Percentiles rank a stretch among this genome's conserved stretches.
phyloP scores from a whole-genome alignment of 1,140 invertebrate species.

The Papilio glaucus region DNA sequence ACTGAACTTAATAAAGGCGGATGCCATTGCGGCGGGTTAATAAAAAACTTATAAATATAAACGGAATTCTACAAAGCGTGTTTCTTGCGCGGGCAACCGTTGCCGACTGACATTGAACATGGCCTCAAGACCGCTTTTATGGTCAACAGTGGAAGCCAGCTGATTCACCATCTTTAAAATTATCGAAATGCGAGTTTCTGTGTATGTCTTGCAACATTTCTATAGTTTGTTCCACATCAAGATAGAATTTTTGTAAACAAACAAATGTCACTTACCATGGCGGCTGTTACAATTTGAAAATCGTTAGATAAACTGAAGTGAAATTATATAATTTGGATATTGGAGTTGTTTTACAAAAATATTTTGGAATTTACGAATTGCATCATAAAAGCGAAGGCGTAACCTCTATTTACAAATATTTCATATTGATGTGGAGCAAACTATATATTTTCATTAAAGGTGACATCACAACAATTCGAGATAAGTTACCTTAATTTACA shows the following conservation, averaged over 20 bases:
- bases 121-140: conserved; percentile 71
- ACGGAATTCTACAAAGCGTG: conserved; percentile 49
- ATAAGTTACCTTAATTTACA: no score
- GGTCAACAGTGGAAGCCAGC: conserved; percentile 45
- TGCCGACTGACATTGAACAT: conserved; percentile 67
- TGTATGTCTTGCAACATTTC: conserved; percentile 34
- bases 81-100: conserved; percentile 53
- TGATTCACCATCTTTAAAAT: conserved; percentile 62
- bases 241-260: no score
- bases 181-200: conserved; percentile 41
- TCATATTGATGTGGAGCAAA: no score
- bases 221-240: no score
- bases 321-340: no score
- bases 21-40: conserved; percentile 61
- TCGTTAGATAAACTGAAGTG: no score
- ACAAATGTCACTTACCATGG: no score
- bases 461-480: not conserved
- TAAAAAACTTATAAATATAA: conserved; percentile 58
- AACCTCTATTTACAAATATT: no score
- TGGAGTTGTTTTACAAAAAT: no score
- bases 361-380: no score
- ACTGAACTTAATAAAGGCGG: conserved; percentile 76
- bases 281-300: no score
- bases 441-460: not conserved
- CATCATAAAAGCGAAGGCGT: no score